Percentiles rank a stretch among this genome's conserved stretches.
Evolutionary conservation across 2,888 invertebrate species (phyloP).

Genomic region (Anaspis maculata): DNA sequence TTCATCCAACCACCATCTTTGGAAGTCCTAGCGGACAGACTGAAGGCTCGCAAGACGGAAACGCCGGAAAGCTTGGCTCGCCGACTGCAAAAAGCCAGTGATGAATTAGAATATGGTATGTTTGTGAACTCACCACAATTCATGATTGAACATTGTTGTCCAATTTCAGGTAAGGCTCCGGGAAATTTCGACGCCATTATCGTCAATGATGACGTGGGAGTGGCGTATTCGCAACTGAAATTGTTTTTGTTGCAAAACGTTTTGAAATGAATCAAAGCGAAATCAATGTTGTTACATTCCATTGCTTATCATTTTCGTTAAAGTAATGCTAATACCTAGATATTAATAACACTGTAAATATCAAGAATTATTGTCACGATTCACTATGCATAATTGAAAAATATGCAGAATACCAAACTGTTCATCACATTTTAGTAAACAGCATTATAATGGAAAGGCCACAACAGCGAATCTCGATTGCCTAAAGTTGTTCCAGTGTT

Average conservation of each 20-base stretch:
- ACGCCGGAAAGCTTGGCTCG: slow-evolving; percentile 74
- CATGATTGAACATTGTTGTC: slow-evolving; percentile 4
- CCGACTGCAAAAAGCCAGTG: slow-evolving; percentile 67
- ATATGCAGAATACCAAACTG: too few species aligned
- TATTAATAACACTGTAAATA: too few species aligned
- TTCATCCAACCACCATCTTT: slow-evolving; percentile 91
- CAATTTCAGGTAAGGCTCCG: slow-evolving; percentile 32
- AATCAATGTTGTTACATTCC: too few species aligned
- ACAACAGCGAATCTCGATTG: too few species aligned
- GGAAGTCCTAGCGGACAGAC: slow-evolving; percentile 63
- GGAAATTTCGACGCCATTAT: slow-evolving; percentile 80
- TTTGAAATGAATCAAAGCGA: slow-evolving; percentile 1
- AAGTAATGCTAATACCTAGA: too few species aligned
- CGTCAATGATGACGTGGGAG: slow-evolving; percentile 59
- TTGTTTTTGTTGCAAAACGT: slow-evolving; percentile 13
- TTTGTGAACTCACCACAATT: background rate
- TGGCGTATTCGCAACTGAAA: slow-evolving; percentile 18
- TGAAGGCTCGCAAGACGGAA: slow-evolving; percentile 79
- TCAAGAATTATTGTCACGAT: too few species aligned
- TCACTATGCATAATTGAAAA: too few species aligned
- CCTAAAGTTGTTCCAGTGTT: too few species aligned
- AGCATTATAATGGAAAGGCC: too few species aligned
- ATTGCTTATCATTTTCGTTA: too few species aligned
- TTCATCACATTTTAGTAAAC: too few species aligned
- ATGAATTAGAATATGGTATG: slow-evolving; percentile 79